A percentile compares a stretch with the other conserved stretches of the same genome.
Evolutionary conservation across 2,797 vertebrate species (phyloP).

Genomic region (Mastacembelus armatus): DNA sequence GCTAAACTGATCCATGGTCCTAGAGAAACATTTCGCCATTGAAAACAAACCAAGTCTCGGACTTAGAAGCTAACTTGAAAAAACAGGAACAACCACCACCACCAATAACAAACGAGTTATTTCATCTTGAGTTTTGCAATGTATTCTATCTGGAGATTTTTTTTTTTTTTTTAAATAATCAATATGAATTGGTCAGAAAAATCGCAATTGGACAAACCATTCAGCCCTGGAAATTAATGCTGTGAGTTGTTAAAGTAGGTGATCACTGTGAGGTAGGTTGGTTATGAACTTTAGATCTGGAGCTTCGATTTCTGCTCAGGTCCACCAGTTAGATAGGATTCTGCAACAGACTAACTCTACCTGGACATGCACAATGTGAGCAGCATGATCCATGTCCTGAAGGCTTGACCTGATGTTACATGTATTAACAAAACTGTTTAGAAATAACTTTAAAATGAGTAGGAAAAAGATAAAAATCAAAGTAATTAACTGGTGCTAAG

Average conservation of each 20-base stretch:
- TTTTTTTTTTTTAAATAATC: neutral
- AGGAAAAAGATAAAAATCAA: no score
- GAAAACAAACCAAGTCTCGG: no score
- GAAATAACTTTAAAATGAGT: no score
- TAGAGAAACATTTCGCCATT: no score
- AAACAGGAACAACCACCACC: no score
- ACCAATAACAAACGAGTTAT: no score
- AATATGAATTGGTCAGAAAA: no score
- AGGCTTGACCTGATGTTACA: neutral
- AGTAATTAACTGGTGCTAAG: no score
- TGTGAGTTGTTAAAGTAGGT: neutral
- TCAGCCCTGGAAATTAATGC: neutral
- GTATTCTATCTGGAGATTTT: neutral
- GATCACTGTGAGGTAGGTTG: neutral
- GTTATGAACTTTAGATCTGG: neutral
- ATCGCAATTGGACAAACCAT: neutral
- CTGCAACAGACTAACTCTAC: neutral
- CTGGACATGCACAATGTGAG: slow-evolving; percentile 14
- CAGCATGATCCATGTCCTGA: slow-evolving; percentile 5
- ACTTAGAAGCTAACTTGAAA: no score
- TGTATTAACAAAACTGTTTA: neutral
- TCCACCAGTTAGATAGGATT: neutral
- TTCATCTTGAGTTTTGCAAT: no score
- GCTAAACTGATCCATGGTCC: neutral
- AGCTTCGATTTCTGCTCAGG: neutral